Percentiles rank a stretch among this genome's conserved stretches.
Conservation (phyloP, 1,140 invertebrate species). For the Streblospio benedicti region DNA sequence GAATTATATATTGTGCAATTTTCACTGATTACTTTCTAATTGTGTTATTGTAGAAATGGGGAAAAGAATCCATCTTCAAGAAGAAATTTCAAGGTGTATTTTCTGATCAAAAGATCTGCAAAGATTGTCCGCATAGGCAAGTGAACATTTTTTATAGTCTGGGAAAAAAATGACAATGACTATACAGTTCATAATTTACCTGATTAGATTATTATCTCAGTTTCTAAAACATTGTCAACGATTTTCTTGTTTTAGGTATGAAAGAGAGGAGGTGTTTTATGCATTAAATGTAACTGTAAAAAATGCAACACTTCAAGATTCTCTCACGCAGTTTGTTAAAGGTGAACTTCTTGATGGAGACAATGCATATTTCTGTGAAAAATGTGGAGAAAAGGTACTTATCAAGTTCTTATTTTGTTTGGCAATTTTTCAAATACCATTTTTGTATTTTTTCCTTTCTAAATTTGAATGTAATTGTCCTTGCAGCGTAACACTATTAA, state of each 20-base stretch:
- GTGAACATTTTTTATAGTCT: conserved; percentile 43
- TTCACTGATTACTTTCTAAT: background rate
- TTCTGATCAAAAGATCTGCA: conserved; percentile 98
- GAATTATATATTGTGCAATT: background rate
- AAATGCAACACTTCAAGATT: conserved; percentile 58
- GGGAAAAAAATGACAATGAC: conserved; percentile 93
- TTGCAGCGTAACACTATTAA: conserved; percentile 73
- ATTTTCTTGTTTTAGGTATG: conserved; percentile 32
- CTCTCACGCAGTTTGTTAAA: conserved; percentile 95
- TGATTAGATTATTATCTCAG: background rate
- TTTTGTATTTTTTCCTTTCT: background rate
- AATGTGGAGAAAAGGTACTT: conserved; percentile 92
- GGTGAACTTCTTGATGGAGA: conserved; percentile 95
- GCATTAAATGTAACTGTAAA: conserved; percentile 45
- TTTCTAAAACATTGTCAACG: background rate
- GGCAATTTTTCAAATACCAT: too few relatives aligned
- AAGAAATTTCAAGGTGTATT: conserved; percentile 92
- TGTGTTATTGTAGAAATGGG: conserved; percentile 32
- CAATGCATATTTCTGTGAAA: conserved; percentile 98
- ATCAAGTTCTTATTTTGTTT: background rate
- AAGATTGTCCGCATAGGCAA: conserved; percentile 81
- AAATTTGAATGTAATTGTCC: background rate
- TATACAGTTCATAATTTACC: conserved; percentile 90
- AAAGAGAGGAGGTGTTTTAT: conserved; percentile 43
- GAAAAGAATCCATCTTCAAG: conserved; percentile 75